Evolutionary conservation across 64 coral and sea anemone genomes (phyloP).

Genomic region (Anthopleura sola): DNA sequence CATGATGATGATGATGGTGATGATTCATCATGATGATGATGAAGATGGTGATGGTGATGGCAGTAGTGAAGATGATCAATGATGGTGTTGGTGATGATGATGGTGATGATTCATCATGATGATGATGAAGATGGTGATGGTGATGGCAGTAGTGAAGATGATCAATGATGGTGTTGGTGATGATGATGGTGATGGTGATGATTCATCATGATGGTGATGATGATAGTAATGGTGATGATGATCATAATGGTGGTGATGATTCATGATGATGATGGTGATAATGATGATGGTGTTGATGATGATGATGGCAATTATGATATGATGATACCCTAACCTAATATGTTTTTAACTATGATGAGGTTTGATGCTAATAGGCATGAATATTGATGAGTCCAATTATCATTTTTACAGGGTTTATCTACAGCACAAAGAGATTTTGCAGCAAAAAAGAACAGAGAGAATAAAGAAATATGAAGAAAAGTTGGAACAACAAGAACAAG

Average conservation of each 20-base stretch:
- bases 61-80: neutral
- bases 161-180: no score
- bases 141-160: neutral
- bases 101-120: neutral
- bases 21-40: neutral
- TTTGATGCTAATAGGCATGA: neutral
- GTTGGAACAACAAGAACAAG: neutral
- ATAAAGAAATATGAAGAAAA: conserved; percentile 9
- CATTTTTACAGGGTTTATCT: conserved; percentile 36
- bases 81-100: neutral
- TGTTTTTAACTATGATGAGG: no score
- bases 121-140: neutral
- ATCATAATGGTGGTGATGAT: no score
- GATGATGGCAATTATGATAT: neutral
- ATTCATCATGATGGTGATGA: neutral
- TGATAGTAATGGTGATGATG: neutral
- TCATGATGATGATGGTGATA: neutral
- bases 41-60: no score
- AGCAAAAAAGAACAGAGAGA: conserved; percentile 26
- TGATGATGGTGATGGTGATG: neutral
- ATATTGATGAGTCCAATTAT: no score
- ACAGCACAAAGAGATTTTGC: conserved; percentile 45
- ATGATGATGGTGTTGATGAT: neutral
- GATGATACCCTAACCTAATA: no score
- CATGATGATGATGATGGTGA: neutral